Base-by-base conservation (phyloP, 2,113 vertebrate species). In the Ovis canadensis region DNA sequence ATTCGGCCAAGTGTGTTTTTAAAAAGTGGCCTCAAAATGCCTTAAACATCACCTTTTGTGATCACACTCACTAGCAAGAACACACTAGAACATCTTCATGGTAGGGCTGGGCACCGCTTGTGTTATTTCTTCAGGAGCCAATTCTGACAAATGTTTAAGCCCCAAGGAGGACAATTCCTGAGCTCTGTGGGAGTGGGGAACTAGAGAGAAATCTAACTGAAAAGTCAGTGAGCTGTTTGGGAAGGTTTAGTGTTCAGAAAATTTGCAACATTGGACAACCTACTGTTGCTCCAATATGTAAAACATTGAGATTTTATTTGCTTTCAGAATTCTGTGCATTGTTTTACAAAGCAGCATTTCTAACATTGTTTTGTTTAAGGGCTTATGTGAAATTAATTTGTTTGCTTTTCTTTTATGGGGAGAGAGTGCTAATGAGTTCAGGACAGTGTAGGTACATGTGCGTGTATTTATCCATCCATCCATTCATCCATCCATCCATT, bases 11-110 rank as follows among this genome's bases (percentile, higher is more conserved):
- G 45, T 50, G 33, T 43, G 45, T 71, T 92, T 91, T 92, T 82
- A 93, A 94, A 95, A 98, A 86, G 88, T 94, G n/a, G 86, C 74
- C 78, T 96, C 7, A 25, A 95, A 95, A 93, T 86, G 90, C 86
- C 90, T 97, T 92, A 59, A 40, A 86, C 48, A 15, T 62, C 31
- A 45, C 85, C 60, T 97, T 55, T 59, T 17, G 57, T 83, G 83
- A 93, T 8, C 29, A 77, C 33, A 8, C 6, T 83, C 45, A 48
- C 67, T 29, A 89, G 80, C 52, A 81, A 81, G 33, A 90, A 96
- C 95, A 95, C 40, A 71, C 31, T 23, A 62, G 40, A 60, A 91
- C 85, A 71, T 27, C 48, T 88, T 54, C 40, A 36, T 27, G 48
- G 52, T 50, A 64, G 59, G 87, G 27, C 67, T 74, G 67, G 36